Evolutionary conservation across 2,113 vertebrate genomes (phyloP), one percentile per base, ranked within the genome.

Genomic region (Pseudopipra pipra): DNA sequence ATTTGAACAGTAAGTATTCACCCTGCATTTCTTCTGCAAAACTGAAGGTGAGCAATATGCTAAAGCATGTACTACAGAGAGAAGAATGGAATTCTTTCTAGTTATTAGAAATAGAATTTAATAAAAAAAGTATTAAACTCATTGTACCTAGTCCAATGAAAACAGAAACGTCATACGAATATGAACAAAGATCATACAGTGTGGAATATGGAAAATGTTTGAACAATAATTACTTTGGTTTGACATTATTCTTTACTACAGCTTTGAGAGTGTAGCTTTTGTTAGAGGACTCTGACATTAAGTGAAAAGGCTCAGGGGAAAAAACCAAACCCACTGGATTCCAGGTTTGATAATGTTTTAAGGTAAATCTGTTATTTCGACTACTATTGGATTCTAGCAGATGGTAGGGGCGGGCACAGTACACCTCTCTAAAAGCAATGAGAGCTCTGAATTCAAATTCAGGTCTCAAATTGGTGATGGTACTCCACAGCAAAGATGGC

Each of bases 21-120:
- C 20, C 41, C 41, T 84, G 79, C 11, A 8, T 94, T 92, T 96
- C 52, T 85, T 89, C 79, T 74, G 70, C 52, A 90, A 90, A 87
- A 75, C 85, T 84, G n/a, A 77, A 67, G 43, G 72, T 95, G 87
- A 96, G 61, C 62, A 91, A 59, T 80, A 84, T 61, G 56, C 73
- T 67, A 58, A 94, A 93, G 72, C n/a, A 41, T 70, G 65, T 49
- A 68, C 66, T 90, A 59, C 47, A 83, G 43, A 93, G 41, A 90
- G 55, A 72, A 90, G 43, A 93, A 74, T 25, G 27, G 59, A 91
- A 95, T 90, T 96, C 54, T 95, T 97, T 96, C 59, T 80, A 96
- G 80, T 93, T 95, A 76, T 89, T 95, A 59, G 59, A 97, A 97
- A 95, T 9, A 17, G 75, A 97, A 95, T 97, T 96, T 96, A 97